Evolutionary conservation across 2,888 invertebrate genomes (phyloP).

Genomic region (Leucozona laternaria): DNA sequence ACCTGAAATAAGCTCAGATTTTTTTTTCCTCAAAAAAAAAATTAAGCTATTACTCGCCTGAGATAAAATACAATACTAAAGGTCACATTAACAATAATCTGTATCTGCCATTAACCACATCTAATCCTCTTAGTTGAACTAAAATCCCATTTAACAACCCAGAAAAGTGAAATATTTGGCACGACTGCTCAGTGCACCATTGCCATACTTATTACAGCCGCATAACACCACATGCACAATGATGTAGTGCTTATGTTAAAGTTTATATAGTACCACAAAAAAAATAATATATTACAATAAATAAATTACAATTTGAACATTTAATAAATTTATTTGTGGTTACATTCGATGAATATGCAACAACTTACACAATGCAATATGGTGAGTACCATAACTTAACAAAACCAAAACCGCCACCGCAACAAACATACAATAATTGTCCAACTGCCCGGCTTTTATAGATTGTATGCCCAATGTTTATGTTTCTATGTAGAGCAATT

Average conservation of each 20-base stretch:
- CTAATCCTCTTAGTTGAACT: conserved; percentile 27
- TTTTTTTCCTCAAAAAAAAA: no score
- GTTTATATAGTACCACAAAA: not conserved
- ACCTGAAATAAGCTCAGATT: no score
- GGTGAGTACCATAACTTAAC: not conserved
- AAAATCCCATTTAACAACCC: conserved; percentile 18
- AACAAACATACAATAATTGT: conserved; percentile 31
- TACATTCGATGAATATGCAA: conserved; percentile 61
- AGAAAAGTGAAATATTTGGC: conserved; percentile 31
- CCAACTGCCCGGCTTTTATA: conserved; percentile 25
- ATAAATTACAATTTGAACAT: conserved; percentile 65
- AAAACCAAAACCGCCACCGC: not conserved
- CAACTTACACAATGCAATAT: conserved; percentile 60
- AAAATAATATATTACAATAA: conserved; percentile 18
- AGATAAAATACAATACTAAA: conserved; percentile 7
- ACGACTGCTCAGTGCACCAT: not conserved
- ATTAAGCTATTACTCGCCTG: not conserved
- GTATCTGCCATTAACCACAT: conserved; percentile 14
- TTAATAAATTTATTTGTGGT: conserved; percentile 72
- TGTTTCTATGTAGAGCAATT: conserved; percentile 2
- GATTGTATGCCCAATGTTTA: not conserved
- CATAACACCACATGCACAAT: conserved; percentile 17
- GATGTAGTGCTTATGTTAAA: not conserved
- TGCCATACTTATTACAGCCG: conserved; percentile 11
- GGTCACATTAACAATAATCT: conserved; percentile 32